These are phyloP conservation scores for fruit fly (Drosophila melanogaster) DNA, from an alignment of 1,140 invertebrate species.

Conservation along the genomic window Release_6_plus_ISO1_MT NC_004354.4:10770501-10771000, in stretches of 20 bases:
- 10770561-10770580: slow-evolving; percentile 99
- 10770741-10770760: slow-evolving; percentile 9
- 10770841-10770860: neutral
- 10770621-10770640: slow-evolving; percentile 39
- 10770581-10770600: slow-evolving; percentile 95
- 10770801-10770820: neutral
- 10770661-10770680: neutral
- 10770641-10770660: slow-evolving; percentile 23
- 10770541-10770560: slow-evolving; percentile 37
- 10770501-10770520: slow-evolving; percentile 85
- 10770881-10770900: slow-evolving; percentile 8
- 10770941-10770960: neutral
- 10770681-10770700: slow-evolving; percentile 47
- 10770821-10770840: neutral
- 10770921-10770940: neutral
- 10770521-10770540: neutral
- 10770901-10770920: neutral
- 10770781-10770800: slow-evolving; percentile 20
- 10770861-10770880: slow-evolving; percentile 12
- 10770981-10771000: slow-evolving; percentile 12
- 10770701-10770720: slow-evolving; percentile 47
- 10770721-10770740: slow-evolving; percentile 11
- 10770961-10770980: slow-evolving; percentile 10
- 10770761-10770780: slow-evolving; percentile 15
- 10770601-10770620: slow-evolving; percentile 61